Percentiles rank a stretch among this genome's conserved stretches.
Conservation (phyloP, 2,888 invertebrate species). For the Oxystoma pomonae region DNA sequence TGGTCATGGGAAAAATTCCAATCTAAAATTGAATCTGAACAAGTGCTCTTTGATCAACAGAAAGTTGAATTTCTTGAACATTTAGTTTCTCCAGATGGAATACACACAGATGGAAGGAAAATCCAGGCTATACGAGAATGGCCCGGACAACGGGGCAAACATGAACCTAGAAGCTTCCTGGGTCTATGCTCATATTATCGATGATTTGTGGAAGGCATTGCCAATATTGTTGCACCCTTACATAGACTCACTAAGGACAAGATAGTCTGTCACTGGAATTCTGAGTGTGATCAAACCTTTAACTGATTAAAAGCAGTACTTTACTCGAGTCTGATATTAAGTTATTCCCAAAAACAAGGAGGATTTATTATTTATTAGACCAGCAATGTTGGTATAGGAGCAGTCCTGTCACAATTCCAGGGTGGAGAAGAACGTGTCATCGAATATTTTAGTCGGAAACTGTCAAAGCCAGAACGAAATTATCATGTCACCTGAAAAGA, state of each 20-base stretch:
- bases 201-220: slow-evolving; percentile 21
- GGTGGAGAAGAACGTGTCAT: slow-evolving; percentile 24
- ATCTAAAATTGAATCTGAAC: slow-evolving; percentile 5
- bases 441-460: slow-evolving; percentile 26
- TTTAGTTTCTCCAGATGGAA: not conserved
- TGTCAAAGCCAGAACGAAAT: slow-evolving; percentile 26
- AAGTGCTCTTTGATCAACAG: slow-evolving; percentile 12
- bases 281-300: not conserved
- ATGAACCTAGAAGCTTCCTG: slow-evolving; percentile 14
- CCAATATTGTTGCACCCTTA: slow-evolving; percentile 14
- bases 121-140: slow-evolving; percentile 11
- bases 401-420: slow-evolving; percentile 18
- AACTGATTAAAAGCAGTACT: not conserved
- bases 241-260: not conserved
- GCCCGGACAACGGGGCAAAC: slow-evolving; percentile 23
- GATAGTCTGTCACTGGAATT: not conserved
- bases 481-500: slow-evolving; percentile 29
- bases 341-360: not conserved
- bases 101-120: not conserved
- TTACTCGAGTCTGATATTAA: not conserved
- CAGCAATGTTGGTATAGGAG: slow-evolving; percentile 12
- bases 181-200: slow-evolving; percentile 23
- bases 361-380: slow-evolving; percentile 10
- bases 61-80: not conserved
- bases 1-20: slow-evolving; percentile 14